Evolutionary conservation across 2,888 invertebrate genomes (phyloP).

Genomic region (Zeuzera pyrina): DNA sequence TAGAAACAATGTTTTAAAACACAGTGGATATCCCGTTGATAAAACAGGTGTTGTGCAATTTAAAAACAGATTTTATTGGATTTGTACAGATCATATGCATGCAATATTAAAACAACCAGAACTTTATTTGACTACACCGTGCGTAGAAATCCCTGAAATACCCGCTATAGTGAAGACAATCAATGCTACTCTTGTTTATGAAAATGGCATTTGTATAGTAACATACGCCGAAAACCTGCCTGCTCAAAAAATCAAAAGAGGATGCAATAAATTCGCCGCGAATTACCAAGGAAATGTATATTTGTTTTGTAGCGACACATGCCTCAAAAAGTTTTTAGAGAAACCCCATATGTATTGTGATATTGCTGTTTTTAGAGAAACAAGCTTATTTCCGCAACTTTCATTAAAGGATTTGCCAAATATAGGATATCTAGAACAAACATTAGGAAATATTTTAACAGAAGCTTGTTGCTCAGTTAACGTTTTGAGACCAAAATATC

Average conservation of each 20-base stretch:
- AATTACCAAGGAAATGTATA: constrained; percentile 64
- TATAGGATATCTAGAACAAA: constrained; percentile 76
- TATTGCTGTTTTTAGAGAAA: constrained; percentile 49
- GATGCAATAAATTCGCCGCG: constrained; percentile 55
- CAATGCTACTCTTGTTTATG: constrained; percentile 47
- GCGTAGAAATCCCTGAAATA: constrained; percentile 55
- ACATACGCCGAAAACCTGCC: constrained; percentile 73
- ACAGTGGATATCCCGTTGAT: constrained; percentile 60
- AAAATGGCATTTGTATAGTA: constrained; percentile 74
- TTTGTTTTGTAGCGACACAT: constrained; percentile 67
- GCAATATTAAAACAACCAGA: constrained; percentile 56
- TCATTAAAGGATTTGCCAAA: constrained; percentile 64
- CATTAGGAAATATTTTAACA: constrained; percentile 64
- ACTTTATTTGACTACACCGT: constrained; percentile 30
- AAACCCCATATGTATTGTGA: constrained; percentile 64
- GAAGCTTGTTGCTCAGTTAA: constrained; percentile 67
- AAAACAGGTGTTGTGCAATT: constrained; percentile 73
- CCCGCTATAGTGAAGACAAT: constrained; percentile 60
- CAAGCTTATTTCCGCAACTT: constrained; percentile 44
- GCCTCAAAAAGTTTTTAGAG: constrained; percentile 65
- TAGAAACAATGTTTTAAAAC: constrained; percentile 34
- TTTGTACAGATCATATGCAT: constrained; percentile 69
- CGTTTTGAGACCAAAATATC: constrained; percentile 72
- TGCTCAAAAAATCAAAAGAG: constrained; percentile 49
- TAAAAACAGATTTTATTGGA: constrained; percentile 71